Evolutionary conservation across 1,140 invertebrate species (phyloP).

Genomic region (Hylaeus volcanicus): DNA sequence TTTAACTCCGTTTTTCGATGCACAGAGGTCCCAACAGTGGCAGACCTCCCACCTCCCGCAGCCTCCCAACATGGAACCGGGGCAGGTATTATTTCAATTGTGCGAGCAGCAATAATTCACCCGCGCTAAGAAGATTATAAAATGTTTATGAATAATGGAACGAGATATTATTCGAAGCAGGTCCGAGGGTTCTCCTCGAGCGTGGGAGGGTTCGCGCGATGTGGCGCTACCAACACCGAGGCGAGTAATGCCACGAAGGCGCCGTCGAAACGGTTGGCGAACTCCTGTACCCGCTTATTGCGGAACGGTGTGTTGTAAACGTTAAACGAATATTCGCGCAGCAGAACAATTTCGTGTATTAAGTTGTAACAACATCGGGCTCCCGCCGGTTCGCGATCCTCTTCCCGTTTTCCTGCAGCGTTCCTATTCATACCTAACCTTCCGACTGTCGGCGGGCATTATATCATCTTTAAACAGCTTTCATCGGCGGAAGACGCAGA

Average conservation of each 20-base stretch:
- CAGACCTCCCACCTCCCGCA: background rate
- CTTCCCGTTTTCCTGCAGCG: constrained; percentile 47
- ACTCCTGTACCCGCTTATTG: constrained; percentile 40
- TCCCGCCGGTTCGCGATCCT: constrained; percentile 50
- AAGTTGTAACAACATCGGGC: constrained; percentile 73
- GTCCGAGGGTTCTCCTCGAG: constrained; percentile 30
- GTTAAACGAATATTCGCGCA: constrained; percentile 63
- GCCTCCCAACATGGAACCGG: constrained; percentile 31
- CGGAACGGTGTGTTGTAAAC: constrained; percentile 44
- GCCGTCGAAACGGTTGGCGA: constrained; percentile 24
- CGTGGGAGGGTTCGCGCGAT: constrained; percentile 34
- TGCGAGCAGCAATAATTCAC: constrained; percentile 73
- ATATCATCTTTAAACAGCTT: constrained; percentile 44
- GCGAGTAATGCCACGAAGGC: constrained; percentile 24
- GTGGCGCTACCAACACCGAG: constrained; percentile 29
- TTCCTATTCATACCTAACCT: constrained; percentile 25
- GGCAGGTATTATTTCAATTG: constrained; percentile 72
- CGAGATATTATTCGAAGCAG: constrained; percentile 64
- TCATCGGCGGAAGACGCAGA: constrained; percentile 14
- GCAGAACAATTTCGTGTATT: constrained; percentile 70
- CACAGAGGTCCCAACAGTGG: constrained; percentile 21
- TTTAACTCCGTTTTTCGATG: constrained; percentile 34
- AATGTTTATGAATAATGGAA: constrained; percentile 79
- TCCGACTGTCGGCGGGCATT: constrained; percentile 37
- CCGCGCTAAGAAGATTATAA: constrained; percentile 76